Conservation (phyloP, 2,797 vertebrate species). For the Lutjanus campechanus region DNA sequence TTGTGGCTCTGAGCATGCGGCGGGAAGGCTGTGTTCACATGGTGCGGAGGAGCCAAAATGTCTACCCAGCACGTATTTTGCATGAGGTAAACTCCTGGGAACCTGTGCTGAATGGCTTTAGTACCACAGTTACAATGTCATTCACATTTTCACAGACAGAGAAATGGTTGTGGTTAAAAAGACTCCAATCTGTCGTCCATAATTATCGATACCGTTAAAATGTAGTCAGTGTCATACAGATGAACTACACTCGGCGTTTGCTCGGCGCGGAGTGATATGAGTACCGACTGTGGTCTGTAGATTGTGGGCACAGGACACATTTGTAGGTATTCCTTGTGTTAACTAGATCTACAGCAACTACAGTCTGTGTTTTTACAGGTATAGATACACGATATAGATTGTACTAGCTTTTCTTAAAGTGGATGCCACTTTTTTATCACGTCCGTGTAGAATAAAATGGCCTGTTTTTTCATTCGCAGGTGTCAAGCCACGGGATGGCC, state of each 20-base stretch:
- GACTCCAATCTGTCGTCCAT: rapidly evolving
- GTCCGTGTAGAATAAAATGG: no score
- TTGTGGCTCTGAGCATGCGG: conserved; percentile 53
- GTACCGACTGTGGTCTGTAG: conserved; percentile 37
- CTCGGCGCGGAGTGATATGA: conserved; percentile 74
- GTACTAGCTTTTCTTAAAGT: no score
- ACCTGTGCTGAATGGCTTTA: conserved; percentile 26
- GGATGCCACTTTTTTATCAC: neutral
- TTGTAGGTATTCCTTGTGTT: neutral
- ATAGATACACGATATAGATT: neutral
- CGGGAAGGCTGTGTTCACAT: neutral
- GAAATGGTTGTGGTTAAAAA: neutral
- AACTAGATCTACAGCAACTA: neutral
- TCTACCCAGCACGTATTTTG: conserved; percentile 43
- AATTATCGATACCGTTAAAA: neutral
- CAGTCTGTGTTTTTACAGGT: neutral
- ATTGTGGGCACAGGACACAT: neutral
- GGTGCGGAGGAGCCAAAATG: conserved; percentile 76
- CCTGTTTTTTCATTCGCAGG: neutral
- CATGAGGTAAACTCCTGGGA: conserved; percentile 30
- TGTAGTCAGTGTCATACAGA: neutral
- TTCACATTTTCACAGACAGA: neutral
- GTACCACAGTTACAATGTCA: neutral
- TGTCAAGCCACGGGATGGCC: neutral
- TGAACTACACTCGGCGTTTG: conserved; percentile 48